Evolutionary conservation across 1,140 invertebrate species (phyloP), one percentile per base, ranked within the genome.

Genomic region (Leptinotarsa defecta): DNA sequence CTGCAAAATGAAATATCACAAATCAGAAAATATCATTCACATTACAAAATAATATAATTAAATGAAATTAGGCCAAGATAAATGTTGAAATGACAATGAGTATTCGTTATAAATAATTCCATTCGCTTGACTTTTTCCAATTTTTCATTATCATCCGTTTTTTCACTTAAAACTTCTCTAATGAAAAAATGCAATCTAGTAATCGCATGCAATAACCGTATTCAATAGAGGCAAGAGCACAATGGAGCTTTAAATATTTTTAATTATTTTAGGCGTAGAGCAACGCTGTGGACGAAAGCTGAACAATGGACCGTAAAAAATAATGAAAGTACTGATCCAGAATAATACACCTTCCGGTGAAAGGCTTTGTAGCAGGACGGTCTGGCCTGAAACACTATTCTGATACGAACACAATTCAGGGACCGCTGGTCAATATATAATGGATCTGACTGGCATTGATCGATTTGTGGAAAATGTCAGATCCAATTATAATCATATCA

Each of bases 171-270:
- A 57, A 17, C 52, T 19, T 57, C 13, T 15, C 52, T 57, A 57
- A 57, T 57, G 52, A 57, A 57, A 57, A 57, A 57, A 43, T 43
- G 52, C 52, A 57, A 57, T 57, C 52, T 57, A 57, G 52, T 57
- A 57, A 57, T 57, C 17, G 52, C 52, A 57, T 57, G 52, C 52
- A n/a, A 57, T 57, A 57, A 57, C 17, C 52, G 52, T 57, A 57
- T 57, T 57, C 52, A 57, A 57, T 57, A 57, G 52, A 57, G 52
- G 15, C n/a, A 19, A 19, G 4, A 57, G 52, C 52, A 57, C 52
- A 57, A 57, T 57, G 52, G 52, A 57, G 52, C 52, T 57, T 19
- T 57, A 15, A 57, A 57, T 57, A 57, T 57, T 57, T 57, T 57
- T 57, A 57, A 57, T 57, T 57, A 57, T 57, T 57, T 57, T 57